These are phyloP conservation scores for Albula goreensis DNA, from an alignment of 2,113 vertebrate species.

Conservation along the genomic window DNA sequence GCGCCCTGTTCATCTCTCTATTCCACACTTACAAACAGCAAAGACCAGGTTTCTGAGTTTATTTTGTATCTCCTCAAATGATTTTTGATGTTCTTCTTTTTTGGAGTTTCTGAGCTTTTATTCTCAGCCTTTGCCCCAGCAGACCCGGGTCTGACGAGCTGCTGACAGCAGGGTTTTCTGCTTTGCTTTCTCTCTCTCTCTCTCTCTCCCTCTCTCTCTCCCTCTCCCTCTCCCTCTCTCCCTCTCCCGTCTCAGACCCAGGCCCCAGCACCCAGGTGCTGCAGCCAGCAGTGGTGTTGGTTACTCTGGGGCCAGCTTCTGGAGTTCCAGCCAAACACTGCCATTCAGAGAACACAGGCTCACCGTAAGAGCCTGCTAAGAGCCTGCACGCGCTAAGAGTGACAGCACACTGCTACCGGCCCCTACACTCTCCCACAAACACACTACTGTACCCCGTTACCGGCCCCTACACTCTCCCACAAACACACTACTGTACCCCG, in stretches of 20 bases:
- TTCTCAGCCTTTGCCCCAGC: neutral
- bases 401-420: too few relatives aligned
- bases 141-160: neutral
- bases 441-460: too few relatives aligned
- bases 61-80: neutral
- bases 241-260: constrained; percentile 14
- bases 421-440: too few relatives aligned
- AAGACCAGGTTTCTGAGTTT: neutral
- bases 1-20: neutral
- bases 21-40: neutral
- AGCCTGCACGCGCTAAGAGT: too few relatives aligned
- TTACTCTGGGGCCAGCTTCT: constrained; percentile 35
- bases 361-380: too few relatives aligned
- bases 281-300: neutral
- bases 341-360: constrained; percentile 35
- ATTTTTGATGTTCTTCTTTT: neutral
- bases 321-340: constrained; percentile 48
- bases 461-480: too few relatives aligned
- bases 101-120: neutral
- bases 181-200: neutral
- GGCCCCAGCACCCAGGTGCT: neutral
- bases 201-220: constrained; percentile 1
- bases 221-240: neutral
- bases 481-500: too few relatives aligned
- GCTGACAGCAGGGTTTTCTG: neutral